phyloP scores from a whole-genome alignment of 2,888 invertebrate species.

The Auanema sp. region DNA sequence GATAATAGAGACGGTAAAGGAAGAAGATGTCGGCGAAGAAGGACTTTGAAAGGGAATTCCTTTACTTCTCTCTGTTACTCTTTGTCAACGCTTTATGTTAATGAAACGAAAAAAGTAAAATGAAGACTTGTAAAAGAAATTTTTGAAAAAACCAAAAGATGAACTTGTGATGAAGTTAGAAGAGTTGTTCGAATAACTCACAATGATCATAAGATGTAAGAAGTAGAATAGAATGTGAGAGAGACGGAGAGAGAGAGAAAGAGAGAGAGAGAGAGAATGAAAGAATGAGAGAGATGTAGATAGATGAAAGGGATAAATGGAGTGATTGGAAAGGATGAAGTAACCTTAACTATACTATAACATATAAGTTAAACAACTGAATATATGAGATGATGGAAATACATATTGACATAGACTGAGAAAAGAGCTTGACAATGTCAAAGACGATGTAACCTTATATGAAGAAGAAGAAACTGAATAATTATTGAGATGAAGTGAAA shows the following conservation, averaged over 20 bases:
- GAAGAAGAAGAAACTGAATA: too few species aligned
- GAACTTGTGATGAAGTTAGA: background rate
- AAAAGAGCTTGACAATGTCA: too few species aligned
- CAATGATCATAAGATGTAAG: background rate
- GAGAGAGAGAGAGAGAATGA: background rate
- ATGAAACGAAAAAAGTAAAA: background rate
- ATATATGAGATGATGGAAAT: conserved; percentile 4
- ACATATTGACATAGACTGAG: background rate
- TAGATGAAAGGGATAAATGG: background rate
- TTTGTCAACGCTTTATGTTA: conserved; percentile 3
- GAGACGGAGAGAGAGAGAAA: background rate
- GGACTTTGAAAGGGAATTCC: too few species aligned
- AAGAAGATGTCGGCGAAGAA: too few species aligned
- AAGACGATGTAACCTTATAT: too few species aligned
- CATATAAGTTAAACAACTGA: background rate
- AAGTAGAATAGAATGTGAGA: background rate
- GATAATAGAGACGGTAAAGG: background rate
- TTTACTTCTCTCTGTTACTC: too few species aligned
- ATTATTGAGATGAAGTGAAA: too few species aligned
- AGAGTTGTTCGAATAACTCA: background rate
- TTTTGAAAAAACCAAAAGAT: background rate
- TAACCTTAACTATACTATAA: background rate
- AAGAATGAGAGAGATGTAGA: background rate
- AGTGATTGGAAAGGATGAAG: background rate
- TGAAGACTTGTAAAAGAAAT: background rate